Evolutionary conservation across 2,113 vertebrate genomes (phyloP).

Genomic region (Pseudorasbora parva): DNA sequence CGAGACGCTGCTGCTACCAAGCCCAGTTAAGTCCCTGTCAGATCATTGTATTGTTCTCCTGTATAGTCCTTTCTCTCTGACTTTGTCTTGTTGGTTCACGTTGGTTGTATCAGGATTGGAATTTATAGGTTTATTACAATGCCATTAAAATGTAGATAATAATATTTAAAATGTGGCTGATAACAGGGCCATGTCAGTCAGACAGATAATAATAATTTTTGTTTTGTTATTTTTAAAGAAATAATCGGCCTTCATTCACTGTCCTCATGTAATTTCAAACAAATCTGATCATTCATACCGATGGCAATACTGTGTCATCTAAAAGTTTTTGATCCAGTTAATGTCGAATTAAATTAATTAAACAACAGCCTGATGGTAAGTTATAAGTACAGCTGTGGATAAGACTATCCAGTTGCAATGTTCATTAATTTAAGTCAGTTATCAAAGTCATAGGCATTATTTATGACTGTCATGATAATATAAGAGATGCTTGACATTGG

Average conservation of each 20-base stretch:
- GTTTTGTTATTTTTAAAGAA: no score
- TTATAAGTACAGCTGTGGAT: no score
- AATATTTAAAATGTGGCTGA: neutral
- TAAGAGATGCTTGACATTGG: neutral
- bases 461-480: neutral
- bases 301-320: neutral
- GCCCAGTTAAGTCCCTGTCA: conserved; percentile 17
- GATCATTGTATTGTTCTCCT: conserved; percentile 42
- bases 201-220: no score
- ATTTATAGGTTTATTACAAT: conserved; percentile 3
- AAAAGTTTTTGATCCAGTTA: neutral
- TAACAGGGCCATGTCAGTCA: neutral
- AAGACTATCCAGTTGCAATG: neutral
- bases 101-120: neutral
- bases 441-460: neutral
- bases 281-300: neutral
- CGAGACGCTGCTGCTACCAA: conserved; percentile 39
- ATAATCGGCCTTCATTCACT: neutral
- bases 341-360: neutral
- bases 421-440: neutral
- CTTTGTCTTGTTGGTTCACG: neutral
- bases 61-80: neutral
- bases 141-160: neutral
- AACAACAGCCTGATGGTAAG: no score
- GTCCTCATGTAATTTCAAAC: neutral